phyloP scores from a whole-genome alignment of 2,888 invertebrate genomes.

The Megaustenia siamemsis region DNA sequence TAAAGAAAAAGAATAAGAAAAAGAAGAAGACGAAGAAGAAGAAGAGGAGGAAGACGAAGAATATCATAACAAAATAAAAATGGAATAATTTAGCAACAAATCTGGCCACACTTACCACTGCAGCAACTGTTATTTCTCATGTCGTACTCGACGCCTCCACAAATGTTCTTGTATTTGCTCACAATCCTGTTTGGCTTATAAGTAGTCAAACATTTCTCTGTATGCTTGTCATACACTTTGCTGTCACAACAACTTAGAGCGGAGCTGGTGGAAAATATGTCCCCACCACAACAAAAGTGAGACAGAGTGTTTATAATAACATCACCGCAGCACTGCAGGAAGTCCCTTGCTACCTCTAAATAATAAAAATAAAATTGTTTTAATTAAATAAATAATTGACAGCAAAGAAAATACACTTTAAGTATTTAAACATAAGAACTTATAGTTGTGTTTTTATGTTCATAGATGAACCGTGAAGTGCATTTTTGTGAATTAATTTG shows the following conservation, averaged over 20 bases:
- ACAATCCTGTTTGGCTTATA: neutral
- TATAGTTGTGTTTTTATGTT: no score
- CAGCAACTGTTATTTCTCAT: slow-evolving; percentile 21
- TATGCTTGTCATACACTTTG: neutral
- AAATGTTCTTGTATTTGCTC: neutral
- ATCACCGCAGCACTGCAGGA: slow-evolving; percentile 27
- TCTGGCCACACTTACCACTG: neutral
- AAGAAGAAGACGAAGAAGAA: no score
- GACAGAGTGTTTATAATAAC: neutral
- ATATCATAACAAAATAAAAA: neutral
- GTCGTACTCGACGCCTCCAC: slow-evolving; percentile 3
- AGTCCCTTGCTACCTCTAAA: neutral
- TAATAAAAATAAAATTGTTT: no score
- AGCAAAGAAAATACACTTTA: no score
- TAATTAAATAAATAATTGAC: no score
- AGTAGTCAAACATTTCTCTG: slow-evolving; percentile 1
- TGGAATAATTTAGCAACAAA: no score
- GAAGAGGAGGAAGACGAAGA: no score
- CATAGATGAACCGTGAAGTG: no score
- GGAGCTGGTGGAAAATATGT: neutral
- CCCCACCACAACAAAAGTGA: slow-evolving; percentile 25
- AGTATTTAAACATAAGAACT: no score
- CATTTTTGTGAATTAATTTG: no score
- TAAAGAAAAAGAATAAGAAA: no score
- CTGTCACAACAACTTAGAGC: neutral